Conservation (phyloP, 2,888 invertebrate genomes). For the Pycnomerus fuliginosus region DNA sequence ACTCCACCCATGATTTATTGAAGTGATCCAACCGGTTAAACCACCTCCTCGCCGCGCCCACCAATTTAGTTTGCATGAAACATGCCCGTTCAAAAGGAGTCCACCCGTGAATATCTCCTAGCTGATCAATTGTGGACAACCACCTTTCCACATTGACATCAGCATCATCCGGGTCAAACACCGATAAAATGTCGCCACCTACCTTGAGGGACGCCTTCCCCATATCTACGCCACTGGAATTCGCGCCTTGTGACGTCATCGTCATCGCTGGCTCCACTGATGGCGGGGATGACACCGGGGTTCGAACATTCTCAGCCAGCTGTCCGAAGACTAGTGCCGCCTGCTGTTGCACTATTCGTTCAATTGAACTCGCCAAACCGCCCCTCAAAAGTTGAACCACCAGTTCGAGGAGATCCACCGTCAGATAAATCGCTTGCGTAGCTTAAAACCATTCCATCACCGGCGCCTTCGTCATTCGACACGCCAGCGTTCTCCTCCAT, state of each 20-base stretch:
- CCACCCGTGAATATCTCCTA: constrained; percentile 28
- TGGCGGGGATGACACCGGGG: too few relatives aligned
- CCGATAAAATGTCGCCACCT: constrained; percentile 19
- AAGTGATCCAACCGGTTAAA: constrained; percentile 10
- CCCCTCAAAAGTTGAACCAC: too few relatives aligned
- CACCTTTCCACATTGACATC: constrained; percentile 24
- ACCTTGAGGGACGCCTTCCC: neutral
- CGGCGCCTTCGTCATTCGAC: too few relatives aligned
- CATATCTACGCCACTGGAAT: too few relatives aligned
- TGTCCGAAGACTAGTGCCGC: neutral
- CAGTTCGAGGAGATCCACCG: too few relatives aligned
- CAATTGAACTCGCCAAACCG: too few relatives aligned
- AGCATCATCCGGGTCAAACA: constrained; percentile 26
- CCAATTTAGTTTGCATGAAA: constrained; percentile 26
- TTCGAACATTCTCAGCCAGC: neutral
- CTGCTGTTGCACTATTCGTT: neutral
- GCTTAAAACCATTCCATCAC: too few relatives aligned
- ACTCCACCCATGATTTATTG: constrained; percentile 29
- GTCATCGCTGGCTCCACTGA: too few relatives aligned
- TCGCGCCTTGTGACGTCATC: too few relatives aligned
- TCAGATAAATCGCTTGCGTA: too few relatives aligned
- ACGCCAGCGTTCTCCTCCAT: too few relatives aligned
- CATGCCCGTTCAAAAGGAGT: constrained; percentile 21
- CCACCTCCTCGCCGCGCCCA: constrained; percentile 1
- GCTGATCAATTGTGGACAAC: constrained; percentile 26